Evolutionary conservation across 2,113 vertebrate species (phyloP), one percentile per base, ranked within the genome.

Genomic region (Lucifuga dentata): DNA sequence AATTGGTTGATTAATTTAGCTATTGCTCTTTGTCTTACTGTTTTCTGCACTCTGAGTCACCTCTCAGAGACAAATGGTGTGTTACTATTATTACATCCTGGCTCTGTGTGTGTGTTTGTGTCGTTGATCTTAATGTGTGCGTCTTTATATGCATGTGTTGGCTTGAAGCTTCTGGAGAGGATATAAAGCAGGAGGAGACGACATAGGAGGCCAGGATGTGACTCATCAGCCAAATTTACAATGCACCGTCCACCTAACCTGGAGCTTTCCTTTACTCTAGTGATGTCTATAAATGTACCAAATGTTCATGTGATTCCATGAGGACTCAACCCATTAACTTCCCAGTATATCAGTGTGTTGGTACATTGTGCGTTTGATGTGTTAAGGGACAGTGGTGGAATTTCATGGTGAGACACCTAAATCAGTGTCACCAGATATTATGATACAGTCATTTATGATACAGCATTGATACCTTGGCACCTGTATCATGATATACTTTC

Each of bases 161-260:
- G 53, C 63, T 44, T 26, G 15, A 17, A 23, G 5, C 41, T 15
- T 41, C 36, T 73, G 58, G 45, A 77, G 73, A 82, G 78, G 76
- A 84, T 80, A 50, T 61, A 24, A 73, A 82, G 79, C 86, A 85
- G 85, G 77, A 85, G 52, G 81, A 56, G 50, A 76, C 36, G 50
- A n/a, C 58, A 55, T 76, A 61, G 84, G 86, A 80, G 73, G 74
- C 56, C 80, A 69, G 84, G 82, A 88, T 68, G 56, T 85, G 85
- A 89, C 67, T 88, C 84, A 76, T 36, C 2, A 43, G 40, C 55
- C 44, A 51, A 44, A 76, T 51, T 62, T 64, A 63, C 48, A 55
- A 40, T 68, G 7, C 44, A 56, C 51, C 59, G 13, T 46, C 59
- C 39, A 41, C 65, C 16, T 16, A 39, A 73, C 36, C 41, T 68